Evolutionary conservation across 2,797 vertebrate species (phyloP).

Genomic region (Chanos chanos): DNA sequence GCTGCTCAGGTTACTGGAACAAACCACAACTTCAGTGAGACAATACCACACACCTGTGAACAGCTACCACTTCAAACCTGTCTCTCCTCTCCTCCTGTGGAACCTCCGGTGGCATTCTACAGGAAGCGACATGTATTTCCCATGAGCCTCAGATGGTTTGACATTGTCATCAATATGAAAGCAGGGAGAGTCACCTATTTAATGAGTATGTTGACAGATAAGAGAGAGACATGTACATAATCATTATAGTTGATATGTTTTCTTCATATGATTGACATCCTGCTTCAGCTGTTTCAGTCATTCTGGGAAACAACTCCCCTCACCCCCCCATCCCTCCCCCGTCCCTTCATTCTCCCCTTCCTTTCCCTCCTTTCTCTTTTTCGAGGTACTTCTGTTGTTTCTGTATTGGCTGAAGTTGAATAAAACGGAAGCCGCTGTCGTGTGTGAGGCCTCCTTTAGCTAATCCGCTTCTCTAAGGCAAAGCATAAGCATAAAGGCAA

Average conservation of each 20-base stretch:
- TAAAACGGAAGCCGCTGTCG: conserved; percentile 7
- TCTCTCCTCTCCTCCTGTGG: neutral
- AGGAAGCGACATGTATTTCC: neutral
- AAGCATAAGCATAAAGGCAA: conserved; percentile 12
- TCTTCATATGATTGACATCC: no score
- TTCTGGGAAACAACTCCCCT: no score
- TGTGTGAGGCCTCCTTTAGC: conserved; percentile 4
- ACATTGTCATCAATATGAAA: neutral
- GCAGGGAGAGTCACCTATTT: no score
- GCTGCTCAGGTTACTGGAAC: conserved; percentile 33
- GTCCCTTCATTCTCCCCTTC: neutral
- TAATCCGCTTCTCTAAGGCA: conserved; percentile 19
- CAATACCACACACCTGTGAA: conserved; percentile 39
- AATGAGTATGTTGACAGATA: no score
- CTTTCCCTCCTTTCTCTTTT: neutral
- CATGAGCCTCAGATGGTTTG: neutral
- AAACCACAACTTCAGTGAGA: conserved; percentile 15
- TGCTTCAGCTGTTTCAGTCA: no score
- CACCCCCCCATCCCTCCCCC: neutral
- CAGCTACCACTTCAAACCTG: neutral
- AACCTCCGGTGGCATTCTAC: neutral
- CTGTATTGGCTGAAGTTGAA: conserved; percentile 21
- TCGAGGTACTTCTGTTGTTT: neutral
- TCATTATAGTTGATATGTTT: no score
- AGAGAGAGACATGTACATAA: no score